These are phyloP conservation scores for Zaprionus lachaisei DNA, from an alignment of 1,140 invertebrate genomes.

Conservation along the genomic window DNA sequence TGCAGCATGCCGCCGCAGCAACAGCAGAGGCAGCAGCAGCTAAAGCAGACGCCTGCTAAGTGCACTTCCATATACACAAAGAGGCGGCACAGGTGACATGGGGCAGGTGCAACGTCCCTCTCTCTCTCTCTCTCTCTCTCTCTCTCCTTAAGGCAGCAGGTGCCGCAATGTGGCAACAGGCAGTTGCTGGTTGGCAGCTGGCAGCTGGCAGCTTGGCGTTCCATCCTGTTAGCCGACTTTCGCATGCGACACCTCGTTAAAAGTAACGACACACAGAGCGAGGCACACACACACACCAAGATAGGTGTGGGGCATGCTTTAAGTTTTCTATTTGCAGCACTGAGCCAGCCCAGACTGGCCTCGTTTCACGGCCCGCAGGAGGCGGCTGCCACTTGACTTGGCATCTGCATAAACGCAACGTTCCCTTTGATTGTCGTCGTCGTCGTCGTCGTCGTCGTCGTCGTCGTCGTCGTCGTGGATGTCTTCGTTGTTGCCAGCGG, in stretches of 20 bases:
- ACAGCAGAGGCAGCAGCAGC: slow-evolving; percentile 28
- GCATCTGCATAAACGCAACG: slow-evolving; percentile 77
- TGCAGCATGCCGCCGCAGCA: slow-evolving; percentile 64
- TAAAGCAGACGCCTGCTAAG: slow-evolving; percentile 58
- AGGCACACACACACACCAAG: slow-evolving; percentile 31
- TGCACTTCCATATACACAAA: slow-evolving; percentile 65
- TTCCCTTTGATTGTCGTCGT: slow-evolving; percentile 38
- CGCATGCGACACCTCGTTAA: slow-evolving; percentile 81
- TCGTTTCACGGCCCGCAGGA: slow-evolving; percentile 60
- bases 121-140: too few species aligned
- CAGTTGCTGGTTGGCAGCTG: slow-evolving; percentile 41
- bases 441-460: neutral
- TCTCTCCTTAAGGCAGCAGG: neutral
- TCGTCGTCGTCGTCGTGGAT: neutral
- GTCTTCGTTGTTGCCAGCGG: neutral
- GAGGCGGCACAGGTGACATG: too few species aligned
- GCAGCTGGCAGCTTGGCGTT: slow-evolving; percentile 17
- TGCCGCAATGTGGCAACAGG: slow-evolving; percentile 58
- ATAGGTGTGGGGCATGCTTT: slow-evolving; percentile 58
- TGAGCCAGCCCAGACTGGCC: slow-evolving; percentile 48
- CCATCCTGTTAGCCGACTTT: slow-evolving; percentile 62
- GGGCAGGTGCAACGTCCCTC: neutral
- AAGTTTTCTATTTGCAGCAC: slow-evolving; percentile 67
- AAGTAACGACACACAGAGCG: slow-evolving; percentile 75
- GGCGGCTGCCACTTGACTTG: slow-evolving; percentile 67